Conservation (phyloP, 2,888 invertebrate genomes). For the Drosophila eohydei region DNA sequence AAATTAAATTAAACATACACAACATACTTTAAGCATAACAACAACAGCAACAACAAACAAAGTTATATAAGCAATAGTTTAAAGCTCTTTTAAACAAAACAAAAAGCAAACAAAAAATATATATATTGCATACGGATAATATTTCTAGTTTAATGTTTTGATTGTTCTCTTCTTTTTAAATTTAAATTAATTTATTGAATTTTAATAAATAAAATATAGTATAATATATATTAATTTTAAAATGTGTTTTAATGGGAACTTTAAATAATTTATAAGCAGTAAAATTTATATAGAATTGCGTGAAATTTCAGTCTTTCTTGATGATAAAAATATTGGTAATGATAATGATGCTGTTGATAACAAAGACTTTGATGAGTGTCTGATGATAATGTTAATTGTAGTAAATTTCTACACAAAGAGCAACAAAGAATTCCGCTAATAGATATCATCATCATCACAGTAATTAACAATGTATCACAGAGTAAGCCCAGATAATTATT, state of each 20-base stretch:
- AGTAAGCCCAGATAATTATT: not conserved
- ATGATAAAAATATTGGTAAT: no score
- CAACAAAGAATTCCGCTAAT: no score
- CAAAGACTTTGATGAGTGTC: no score
- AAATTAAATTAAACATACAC: constrained; percentile 28
- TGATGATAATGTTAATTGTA: no score
- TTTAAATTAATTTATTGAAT: constrained; percentile 76
- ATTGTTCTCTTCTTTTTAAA: constrained; percentile 75
- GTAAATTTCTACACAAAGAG: no score
- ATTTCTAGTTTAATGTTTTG: constrained; percentile 77
- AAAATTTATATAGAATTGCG: no score
- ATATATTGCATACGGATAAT: constrained; percentile 59
- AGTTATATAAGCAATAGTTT: constrained; percentile 75
- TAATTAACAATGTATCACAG: not conserved
- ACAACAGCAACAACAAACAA: constrained; percentile 44
- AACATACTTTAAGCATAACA: constrained; percentile 42
- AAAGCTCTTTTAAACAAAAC: constrained; percentile 66
- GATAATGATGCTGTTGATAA: no score
- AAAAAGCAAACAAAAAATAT: constrained; percentile 21
- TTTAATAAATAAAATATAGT: constrained; percentile 67
- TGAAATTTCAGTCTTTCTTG: no score
- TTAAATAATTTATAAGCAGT: no score
- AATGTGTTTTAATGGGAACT: not conserved
- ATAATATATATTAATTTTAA: constrained; percentile 10
- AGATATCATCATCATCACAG: not conserved